phyloP scores from a whole-genome alignment of 2,888 invertebrate genomes.

The Sycophila texana region DNA sequence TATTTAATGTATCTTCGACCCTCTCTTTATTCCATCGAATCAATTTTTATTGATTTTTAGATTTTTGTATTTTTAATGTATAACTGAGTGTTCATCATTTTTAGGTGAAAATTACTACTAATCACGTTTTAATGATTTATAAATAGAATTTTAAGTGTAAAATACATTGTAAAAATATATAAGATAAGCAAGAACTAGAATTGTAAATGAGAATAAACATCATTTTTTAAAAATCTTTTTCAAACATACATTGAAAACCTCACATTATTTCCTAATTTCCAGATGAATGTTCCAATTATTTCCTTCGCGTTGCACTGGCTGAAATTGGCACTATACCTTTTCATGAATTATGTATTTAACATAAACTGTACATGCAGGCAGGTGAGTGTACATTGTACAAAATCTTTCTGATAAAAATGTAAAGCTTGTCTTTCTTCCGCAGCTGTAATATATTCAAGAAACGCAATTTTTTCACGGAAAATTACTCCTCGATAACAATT shows the following conservation, averaged over 20 bases:
- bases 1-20: not conserved
- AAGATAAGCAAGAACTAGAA: constrained; percentile 23
- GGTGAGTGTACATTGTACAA: too few species aligned
- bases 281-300: not conserved
- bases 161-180: constrained; percentile 42
- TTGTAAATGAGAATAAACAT: constrained; percentile 37
- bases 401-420: too few species aligned
- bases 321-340: too few species aligned
- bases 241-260: not conserved
- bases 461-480: constrained; percentile 3
- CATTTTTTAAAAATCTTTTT: constrained; percentile 24
- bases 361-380: too few species aligned
- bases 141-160: constrained; percentile 39
- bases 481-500: constrained; percentile 5
- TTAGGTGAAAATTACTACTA: not conserved
- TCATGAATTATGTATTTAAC: too few species aligned
- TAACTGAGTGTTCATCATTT: not conserved
- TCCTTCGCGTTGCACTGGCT: too few species aligned
- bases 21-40: not conserved
- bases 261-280: not conserved
- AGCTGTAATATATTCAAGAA: not conserved
- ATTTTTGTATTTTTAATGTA: constrained; percentile 20
- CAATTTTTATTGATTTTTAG: constrained; percentile 1
- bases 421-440: not conserved
- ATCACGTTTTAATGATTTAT: constrained; percentile 24